These are phyloP conservation scores for Apamea anceps DNA, from an alignment of 2,888 invertebrate genomes.

Conservation along the genomic window DNA sequence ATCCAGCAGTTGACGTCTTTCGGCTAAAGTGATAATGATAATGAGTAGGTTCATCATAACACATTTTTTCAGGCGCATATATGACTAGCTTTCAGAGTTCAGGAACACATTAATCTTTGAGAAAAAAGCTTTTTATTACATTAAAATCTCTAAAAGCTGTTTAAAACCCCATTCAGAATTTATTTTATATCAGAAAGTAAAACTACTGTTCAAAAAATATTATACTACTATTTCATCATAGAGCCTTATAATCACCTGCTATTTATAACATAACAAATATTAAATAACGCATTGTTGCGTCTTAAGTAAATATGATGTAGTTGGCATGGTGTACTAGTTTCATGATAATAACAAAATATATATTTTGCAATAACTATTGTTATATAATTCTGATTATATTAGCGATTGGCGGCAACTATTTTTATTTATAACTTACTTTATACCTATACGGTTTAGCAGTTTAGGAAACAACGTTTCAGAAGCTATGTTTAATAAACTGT, in stretches of 20 bases:
- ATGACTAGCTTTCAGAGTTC: conserved; percentile 1
- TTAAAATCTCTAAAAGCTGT: conserved; percentile 2
- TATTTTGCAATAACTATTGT: conserved; percentile 11
- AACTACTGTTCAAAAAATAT: background rate
- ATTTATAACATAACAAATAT: conserved; percentile 45
- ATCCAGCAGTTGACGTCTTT: too few relatives aligned
- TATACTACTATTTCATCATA: conserved; percentile 8
- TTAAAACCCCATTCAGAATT: background rate
- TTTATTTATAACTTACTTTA: background rate
- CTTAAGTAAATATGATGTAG: conserved; percentile 44
- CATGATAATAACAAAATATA: conserved; percentile 4
- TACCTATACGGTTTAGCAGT: background rate
- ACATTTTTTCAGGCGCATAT: background rate
- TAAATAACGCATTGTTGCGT: conserved; percentile 32
- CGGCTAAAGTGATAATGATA: too few relatives aligned
- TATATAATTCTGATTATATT: background rate
- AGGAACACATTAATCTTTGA: conserved; percentile 1
- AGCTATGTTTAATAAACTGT: background rate
- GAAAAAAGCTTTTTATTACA: background rate
- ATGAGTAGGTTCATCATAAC: background rate
- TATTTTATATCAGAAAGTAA: background rate
- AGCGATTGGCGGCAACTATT: background rate
- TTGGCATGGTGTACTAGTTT: conserved; percentile 40
- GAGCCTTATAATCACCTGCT: conserved; percentile 4
- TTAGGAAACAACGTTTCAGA: background rate